Percentiles rank a stretch among this genome's conserved stretches.
Evolutionary conservation across 2,797 vertebrate species (phyloP).

Genomic region (Sparus aurata): DNA sequence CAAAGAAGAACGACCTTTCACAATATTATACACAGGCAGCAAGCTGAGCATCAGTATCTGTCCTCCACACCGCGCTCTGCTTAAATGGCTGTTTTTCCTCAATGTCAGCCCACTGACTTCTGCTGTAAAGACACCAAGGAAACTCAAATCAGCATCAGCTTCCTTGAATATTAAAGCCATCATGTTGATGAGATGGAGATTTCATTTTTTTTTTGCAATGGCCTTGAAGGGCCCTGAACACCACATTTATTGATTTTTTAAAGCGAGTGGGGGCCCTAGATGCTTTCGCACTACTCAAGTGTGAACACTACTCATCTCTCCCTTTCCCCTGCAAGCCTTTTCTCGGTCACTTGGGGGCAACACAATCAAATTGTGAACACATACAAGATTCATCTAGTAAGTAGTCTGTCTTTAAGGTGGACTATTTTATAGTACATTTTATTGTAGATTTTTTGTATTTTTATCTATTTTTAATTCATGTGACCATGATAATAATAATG

Average conservation of each 20-base stretch:
- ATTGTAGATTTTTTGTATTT: no score
- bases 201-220: background rate
- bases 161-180: constrained; percentile 15
- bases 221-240: background rate
- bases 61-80: constrained; percentile 39
- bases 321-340: background rate
- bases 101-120: constrained; percentile 53
- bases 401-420: no score
- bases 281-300: background rate
- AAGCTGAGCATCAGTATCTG: constrained; percentile 64
- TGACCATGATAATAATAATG: no score
- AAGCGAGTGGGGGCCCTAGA: background rate
- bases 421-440: no score
- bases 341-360: background rate
- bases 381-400: no score
- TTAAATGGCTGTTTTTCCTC: constrained; percentile 64
- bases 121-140: constrained; percentile 22
- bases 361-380: background rate
- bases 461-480: no score
- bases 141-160: constrained; percentile 28
- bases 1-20: constrained; percentile 73
- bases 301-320: background rate
- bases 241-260: background rate
- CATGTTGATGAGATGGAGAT: background rate
- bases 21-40: constrained; percentile 58